These are phyloP conservation scores for Oceanites oceanicus DNA, from an alignment of 2,113 vertebrate species.

Conservation along the genomic window DNA sequence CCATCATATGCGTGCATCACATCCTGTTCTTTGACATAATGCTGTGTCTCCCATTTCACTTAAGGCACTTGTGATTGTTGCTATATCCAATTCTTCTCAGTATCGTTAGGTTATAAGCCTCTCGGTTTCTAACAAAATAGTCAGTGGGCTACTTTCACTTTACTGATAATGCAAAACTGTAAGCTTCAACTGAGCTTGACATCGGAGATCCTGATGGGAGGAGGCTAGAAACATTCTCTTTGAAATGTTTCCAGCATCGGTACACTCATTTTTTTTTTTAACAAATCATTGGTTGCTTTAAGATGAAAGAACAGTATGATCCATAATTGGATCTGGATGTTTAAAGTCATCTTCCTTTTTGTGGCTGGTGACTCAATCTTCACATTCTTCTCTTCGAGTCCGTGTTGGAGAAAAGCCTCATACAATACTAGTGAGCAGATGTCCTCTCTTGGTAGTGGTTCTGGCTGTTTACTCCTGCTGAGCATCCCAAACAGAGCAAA, in stretches of 20 bases:
- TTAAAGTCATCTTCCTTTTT: constrained; percentile 64
- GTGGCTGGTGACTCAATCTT: constrained; percentile 54
- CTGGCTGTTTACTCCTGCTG: neutral
- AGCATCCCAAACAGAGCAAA: neutral
- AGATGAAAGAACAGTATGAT: constrained; percentile 53
- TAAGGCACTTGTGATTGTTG: neutral
- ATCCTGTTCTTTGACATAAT: neutral
- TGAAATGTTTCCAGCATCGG: constrained; percentile 49
- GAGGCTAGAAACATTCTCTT: constrained; percentile 6
- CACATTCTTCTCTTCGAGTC: constrained; percentile 13
- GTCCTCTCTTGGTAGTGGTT: neutral
- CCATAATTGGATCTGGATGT: constrained; percentile 63
- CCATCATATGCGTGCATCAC: neutral
- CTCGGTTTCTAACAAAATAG: neutral
- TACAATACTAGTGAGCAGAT: neutral
- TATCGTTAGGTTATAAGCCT: neutral
- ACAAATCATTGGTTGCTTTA: constrained; percentile 30
- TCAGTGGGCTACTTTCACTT: neutral
- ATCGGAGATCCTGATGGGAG: constrained; percentile 1
- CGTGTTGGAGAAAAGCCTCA: neutral
- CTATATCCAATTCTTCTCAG: neutral
- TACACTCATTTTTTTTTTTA: neutral
- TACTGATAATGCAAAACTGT: neutral
- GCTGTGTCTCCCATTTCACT: neutral
- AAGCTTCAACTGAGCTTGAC: neutral